phyloP scores from a whole-genome alignment of 2,113 vertebrate species.

The Choloepus hoffmanni region DNA sequence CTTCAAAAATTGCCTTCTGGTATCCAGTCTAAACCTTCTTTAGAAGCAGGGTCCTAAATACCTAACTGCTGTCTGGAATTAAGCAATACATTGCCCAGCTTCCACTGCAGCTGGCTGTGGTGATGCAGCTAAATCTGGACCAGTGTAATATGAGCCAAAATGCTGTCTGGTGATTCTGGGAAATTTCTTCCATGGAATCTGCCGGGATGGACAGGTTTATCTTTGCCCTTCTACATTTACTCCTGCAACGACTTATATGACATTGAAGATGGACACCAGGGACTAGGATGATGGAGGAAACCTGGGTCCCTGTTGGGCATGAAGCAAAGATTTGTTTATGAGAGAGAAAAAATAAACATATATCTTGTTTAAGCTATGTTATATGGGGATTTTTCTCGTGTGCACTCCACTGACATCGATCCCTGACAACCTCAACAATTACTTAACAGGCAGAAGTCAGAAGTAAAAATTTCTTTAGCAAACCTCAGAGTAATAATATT shows the following conservation, averaged over 20 bases:
- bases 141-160: background rate
- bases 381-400: background rate
- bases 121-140: background rate
- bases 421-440: background rate
- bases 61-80: background rate
- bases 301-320: background rate
- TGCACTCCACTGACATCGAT: background rate
- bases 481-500: background rate
- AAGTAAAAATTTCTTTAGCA: background rate
- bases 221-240: background rate
- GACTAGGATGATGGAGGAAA: background rate
- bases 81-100: background rate
- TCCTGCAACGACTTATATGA: background rate
- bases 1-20: conserved; percentile 18
- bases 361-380: background rate
- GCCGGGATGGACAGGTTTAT: background rate
- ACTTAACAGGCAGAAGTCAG: background rate
- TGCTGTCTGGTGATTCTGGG: background rate
- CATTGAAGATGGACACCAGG: background rate
- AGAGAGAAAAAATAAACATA: background rate
- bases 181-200: background rate
- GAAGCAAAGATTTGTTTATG: background rate
- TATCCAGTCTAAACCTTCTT: background rate
- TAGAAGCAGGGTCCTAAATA: background rate
- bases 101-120: background rate